phyloP scores from a whole-genome alignment of 2,888 invertebrate genomes.

The Noctua comes region DNA sequence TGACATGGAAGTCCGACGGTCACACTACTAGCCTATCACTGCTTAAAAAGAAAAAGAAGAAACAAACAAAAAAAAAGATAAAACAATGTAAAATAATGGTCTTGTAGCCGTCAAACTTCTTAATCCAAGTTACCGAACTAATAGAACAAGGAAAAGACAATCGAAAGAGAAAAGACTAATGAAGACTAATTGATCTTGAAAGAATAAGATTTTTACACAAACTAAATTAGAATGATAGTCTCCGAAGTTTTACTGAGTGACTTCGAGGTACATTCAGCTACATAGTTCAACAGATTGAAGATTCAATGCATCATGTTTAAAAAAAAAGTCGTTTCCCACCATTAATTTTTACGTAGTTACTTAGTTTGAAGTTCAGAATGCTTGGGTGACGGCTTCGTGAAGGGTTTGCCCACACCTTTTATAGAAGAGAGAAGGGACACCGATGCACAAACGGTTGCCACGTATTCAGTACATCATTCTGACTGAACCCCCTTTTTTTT shows the following conservation, averaged over 20 bases:
- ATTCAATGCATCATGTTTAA: too few relatives aligned
- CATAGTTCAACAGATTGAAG: background rate
- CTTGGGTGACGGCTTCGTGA: background rate
- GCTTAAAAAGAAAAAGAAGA: too few relatives aligned
- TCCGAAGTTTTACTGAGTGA: background rate
- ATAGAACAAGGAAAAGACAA: constrained; percentile 8
- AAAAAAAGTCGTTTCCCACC: background rate
- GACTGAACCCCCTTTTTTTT: too few relatives aligned
- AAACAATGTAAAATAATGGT: too few relatives aligned
- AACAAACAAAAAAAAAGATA: too few relatives aligned
- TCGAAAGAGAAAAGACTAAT: constrained; percentile 29
- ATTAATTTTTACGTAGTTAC: background rate
- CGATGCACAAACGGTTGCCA: too few relatives aligned
- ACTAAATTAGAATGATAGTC: constrained; percentile 7
- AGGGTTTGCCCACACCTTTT: background rate
- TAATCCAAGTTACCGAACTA: constrained; percentile 6
- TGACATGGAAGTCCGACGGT: too few relatives aligned
- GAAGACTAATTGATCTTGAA: constrained; percentile 40
- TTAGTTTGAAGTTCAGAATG: background rate
- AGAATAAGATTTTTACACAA: constrained; percentile 6
- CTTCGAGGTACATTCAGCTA: background rate
- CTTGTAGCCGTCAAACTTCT: background rate
- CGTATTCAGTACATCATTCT: too few relatives aligned
- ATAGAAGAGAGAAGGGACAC: too few relatives aligned
- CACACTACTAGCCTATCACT: too few relatives aligned